Conservation (phyloP, 2,797 vertebrate genomes). For the Rhinoraja longicauda region DNA sequence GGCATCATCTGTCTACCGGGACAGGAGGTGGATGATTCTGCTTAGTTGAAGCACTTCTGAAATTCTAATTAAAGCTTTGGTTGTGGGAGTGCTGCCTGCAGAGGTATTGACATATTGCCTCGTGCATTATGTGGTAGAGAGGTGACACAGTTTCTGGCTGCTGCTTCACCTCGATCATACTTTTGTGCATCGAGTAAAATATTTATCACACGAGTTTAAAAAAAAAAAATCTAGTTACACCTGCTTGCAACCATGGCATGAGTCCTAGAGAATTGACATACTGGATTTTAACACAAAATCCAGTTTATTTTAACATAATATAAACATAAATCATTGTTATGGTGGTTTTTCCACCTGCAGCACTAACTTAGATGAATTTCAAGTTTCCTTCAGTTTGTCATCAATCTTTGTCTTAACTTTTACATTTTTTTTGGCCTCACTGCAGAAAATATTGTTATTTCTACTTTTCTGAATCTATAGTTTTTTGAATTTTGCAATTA, state of each 20-base stretch:
- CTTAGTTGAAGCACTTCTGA: background rate
- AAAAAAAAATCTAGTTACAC: background rate
- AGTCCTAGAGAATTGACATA: background rate
- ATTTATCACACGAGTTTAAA: background rate
- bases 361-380: background rate
- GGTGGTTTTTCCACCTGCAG: background rate
- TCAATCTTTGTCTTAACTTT: no score
- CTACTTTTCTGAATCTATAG: background rate
- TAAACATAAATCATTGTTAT: background rate
- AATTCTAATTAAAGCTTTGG: background rate
- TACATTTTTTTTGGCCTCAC: no score
- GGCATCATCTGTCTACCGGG: background rate
- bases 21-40: background rate
- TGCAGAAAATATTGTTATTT: background rate
- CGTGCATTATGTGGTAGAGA: background rate
- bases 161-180: background rate
- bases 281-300: background rate
- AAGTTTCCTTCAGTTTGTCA: no score
- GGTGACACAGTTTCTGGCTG: background rate
- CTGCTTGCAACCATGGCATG: background rate
- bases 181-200: background rate
- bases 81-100: background rate
- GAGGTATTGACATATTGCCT: background rate
- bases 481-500: no score
- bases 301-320: no score